Percentiles rank a stretch among this genome's conserved stretches.
phyloP scores from a whole-genome alignment of 2,888 invertebrate genomes.

The Chrysolina americana region DNA sequence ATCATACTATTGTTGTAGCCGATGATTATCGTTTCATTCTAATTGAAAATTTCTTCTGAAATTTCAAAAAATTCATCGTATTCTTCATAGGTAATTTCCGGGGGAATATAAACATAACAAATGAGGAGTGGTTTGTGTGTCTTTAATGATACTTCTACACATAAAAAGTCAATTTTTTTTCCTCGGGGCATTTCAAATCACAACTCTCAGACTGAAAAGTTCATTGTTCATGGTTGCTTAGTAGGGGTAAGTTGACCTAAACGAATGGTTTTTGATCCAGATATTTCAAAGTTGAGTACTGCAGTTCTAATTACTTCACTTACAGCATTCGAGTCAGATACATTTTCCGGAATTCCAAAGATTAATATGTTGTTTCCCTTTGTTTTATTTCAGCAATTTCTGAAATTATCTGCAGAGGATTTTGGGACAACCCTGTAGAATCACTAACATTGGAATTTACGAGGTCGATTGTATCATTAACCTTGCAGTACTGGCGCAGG shows the following conservation, averaged over 20 bases:
- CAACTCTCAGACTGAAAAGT: background rate
- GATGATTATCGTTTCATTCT: background rate
- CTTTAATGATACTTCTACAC: background rate
- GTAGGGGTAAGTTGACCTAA: background rate
- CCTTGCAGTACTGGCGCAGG: too few species aligned
- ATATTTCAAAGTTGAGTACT: background rate
- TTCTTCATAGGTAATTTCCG: background rate
- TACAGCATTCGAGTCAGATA: background rate
- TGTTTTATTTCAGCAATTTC: too few species aligned
- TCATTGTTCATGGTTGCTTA: background rate
- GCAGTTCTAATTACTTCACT: background rate
- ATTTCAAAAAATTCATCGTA: background rate
- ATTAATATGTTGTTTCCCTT: too few species aligned
- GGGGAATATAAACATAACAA: background rate
- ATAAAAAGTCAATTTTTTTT: slow-evolving; percentile 3
- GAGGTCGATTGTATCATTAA: too few species aligned
- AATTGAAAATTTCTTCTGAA: background rate
- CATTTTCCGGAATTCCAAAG: background rate
- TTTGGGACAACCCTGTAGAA: too few species aligned
- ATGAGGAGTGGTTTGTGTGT: background rate
- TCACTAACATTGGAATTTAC: too few species aligned
- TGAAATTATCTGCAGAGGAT: too few species aligned
- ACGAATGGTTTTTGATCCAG: background rate
- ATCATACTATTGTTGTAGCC: background rate
- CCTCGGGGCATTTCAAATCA: background rate